Base-by-base conservation (phyloP, 2,888 invertebrate genomes). In the Nymphalis urticae region DNA sequence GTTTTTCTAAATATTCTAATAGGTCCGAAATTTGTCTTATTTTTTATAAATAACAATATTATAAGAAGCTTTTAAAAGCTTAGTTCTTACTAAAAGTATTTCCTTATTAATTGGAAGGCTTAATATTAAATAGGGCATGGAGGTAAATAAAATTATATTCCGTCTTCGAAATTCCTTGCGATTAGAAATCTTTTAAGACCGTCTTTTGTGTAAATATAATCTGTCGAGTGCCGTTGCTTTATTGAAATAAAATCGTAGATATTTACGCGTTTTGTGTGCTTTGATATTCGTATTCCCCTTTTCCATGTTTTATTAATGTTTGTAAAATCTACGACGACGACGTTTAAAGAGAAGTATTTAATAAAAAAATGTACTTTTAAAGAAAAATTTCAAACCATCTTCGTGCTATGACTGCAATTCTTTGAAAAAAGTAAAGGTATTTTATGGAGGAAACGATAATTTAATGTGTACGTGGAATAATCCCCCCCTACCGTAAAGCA, bases 401-500 rank as follows among this genome's bases (percentile, higher is more conserved):
- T n/a, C 21, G 19, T 21, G 9, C 51, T 51, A 50, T 17, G 50
- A 17, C 19, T 50, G 19, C 19, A 48, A 0, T 10, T 48, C 16
- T 19, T 50, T n/a, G 4, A 17, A 53, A 24, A 53, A 16, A 6
- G n/a, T 9, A 32, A 17, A 56, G 9, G 8, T 36, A 32, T 21
- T 56, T 32, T 9, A 9, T 8, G 10, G 6, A 42, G 58, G 21
- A 42, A 19, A 58, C n/a, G 36, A 19, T 58, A 58, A 58, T 58
- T 58, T 58, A 58, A 58, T 42, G 36, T n/a, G 19, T 19, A 58
- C 58, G 58, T 36, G 17, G 32, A 32, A 58, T 58, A 58, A 42
- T 58, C 42, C 36, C 36, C 19, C n/a, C 13, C 13, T 13, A 58
- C 56, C 68, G 71, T 77, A 76, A 77, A 76, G 58, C 75, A 75